Conservation (phyloP, 2,113 vertebrate genomes). For the Elgaria multicarinata region DNA sequence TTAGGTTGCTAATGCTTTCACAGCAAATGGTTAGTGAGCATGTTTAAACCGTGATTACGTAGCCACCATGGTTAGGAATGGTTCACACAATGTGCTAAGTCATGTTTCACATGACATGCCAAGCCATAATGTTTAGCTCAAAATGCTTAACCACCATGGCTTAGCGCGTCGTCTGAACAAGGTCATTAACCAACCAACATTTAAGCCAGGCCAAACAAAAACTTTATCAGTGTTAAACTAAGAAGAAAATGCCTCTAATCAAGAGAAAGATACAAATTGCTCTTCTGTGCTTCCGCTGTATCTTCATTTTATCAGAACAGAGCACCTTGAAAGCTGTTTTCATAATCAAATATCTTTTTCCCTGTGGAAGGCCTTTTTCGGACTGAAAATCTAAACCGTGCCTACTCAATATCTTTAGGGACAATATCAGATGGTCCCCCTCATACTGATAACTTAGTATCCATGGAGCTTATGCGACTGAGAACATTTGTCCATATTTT, state of each 20-base stretch:
- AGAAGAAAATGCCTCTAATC: not conserved
- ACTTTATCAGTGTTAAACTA: not conserved
- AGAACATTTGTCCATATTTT: not conserved
- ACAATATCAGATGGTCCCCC: not conserved
- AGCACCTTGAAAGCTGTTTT: not conserved
- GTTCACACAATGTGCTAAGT: too few relatives aligned
- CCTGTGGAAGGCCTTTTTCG: too few relatives aligned
- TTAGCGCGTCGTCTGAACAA: too few relatives aligned
- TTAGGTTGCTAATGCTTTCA: too few relatives aligned
- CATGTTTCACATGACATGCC: too few relatives aligned
- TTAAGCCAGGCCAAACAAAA: not conserved
- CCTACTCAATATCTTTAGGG: not conserved
- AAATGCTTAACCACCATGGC: not conserved
- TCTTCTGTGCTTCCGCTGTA: not conserved
- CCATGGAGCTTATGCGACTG: not conserved
- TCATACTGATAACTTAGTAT: not conserved
- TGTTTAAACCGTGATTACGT: too few relatives aligned
- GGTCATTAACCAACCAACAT: not conserved
- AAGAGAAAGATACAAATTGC: not conserved
- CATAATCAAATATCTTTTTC: not conserved
- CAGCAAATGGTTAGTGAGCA: too few relatives aligned
- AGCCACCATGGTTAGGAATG: too few relatives aligned
- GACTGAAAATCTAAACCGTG: not conserved
- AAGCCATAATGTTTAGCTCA: too few relatives aligned
- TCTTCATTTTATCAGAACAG: not conserved